Percentiles rank a stretch among this genome's conserved stretches.
Conservation (phyloP, 1,140 invertebrate genomes). For the Phortica variegata region DNA sequence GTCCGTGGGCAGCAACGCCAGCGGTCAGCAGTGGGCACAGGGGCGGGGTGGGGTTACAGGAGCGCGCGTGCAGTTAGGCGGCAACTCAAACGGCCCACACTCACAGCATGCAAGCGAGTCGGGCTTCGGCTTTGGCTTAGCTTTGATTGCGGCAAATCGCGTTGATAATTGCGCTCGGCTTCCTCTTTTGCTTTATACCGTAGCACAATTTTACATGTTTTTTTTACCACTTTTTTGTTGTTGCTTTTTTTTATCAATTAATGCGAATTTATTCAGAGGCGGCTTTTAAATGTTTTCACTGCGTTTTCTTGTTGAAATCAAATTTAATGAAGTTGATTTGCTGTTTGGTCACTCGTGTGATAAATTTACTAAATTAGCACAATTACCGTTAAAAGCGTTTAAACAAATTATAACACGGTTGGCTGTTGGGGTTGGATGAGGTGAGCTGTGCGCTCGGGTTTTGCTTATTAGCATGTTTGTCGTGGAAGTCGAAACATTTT, state of each 20-base stretch:
- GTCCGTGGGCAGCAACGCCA: too few relatives aligned
- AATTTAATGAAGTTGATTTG: conserved; percentile 38
- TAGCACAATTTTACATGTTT: conserved; percentile 9
- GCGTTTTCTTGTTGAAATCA: conserved; percentile 33
- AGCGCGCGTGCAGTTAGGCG: too few relatives aligned
- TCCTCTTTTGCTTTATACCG: too few relatives aligned
- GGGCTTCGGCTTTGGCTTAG: too few relatives aligned
- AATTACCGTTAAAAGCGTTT: not conserved
- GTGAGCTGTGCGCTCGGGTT: too few relatives aligned
- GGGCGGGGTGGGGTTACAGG: too few relatives aligned
- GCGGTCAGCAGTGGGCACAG: too few relatives aligned
- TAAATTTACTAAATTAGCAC: not conserved
- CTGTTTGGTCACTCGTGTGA: not conserved
- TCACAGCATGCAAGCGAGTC: too few relatives aligned
- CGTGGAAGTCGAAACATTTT: conserved; percentile 21
- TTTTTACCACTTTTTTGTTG: too few relatives aligned
- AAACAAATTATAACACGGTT: conserved; percentile 18
- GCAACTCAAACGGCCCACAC: too few relatives aligned
- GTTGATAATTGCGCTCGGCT: conserved; percentile 40
- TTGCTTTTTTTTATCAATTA: conserved; percentile 45
- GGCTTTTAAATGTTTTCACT: conserved; percentile 45
- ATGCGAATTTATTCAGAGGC: conserved; percentile 53
- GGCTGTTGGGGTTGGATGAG: too few relatives aligned
- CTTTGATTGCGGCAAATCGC: conserved; percentile 41
- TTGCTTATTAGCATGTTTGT: not conserved